phyloP scores from a whole-genome alignment of 2,797 vertebrate genomes.

The Eidolon dupreanum region DNA sequence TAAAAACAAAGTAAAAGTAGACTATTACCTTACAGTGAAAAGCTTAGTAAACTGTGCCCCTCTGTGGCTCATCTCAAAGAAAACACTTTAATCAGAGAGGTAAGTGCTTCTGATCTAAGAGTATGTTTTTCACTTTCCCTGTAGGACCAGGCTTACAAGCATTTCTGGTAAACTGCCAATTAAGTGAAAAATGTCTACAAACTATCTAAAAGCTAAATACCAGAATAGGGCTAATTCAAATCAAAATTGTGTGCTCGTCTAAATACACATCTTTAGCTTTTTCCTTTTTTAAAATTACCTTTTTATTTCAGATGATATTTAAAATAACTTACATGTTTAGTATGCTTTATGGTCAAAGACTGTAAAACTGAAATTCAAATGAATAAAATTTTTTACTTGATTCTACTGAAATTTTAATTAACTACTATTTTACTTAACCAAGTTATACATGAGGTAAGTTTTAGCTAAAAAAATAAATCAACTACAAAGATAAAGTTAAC shows the following conservation, averaged over 20 bases:
- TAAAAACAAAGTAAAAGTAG: slow-evolving; percentile 70
- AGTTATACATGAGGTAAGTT: slow-evolving; percentile 84
- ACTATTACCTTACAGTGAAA: slow-evolving; percentile 72
- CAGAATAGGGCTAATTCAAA: slow-evolving; percentile 39
- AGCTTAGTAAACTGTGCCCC: slow-evolving; percentile 75
- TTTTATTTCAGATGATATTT: slow-evolving; percentile 74
- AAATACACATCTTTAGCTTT: slow-evolving; percentile 64
- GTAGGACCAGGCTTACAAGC: not conserved
- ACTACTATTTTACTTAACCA: slow-evolving; percentile 73
- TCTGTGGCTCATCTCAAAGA: slow-evolving; percentile 70
- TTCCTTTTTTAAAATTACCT: slow-evolving; percentile 57
- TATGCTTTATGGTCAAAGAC: slow-evolving; percentile 83
- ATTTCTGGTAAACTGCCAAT: not conserved
- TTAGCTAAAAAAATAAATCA: slow-evolving; percentile 82
- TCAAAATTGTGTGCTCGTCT: slow-evolving; percentile 49
- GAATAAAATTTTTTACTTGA: slow-evolving; percentile 80
- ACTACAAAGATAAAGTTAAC: slow-evolving; percentile 79
- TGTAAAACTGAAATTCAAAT: slow-evolving; percentile 81
- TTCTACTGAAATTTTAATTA: slow-evolving; percentile 80
- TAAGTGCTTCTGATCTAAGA: slow-evolving; percentile 4
- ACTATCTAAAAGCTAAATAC: slow-evolving; percentile 54
- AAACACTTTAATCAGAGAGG: slow-evolving; percentile 60
- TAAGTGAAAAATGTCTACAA: slow-evolving; percentile 51
- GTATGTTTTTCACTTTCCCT: not conserved
- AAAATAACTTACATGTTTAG: slow-evolving; percentile 84